Conservation (phyloP, 1,140 invertebrate species). For the Zelostemma sp. region DNA sequence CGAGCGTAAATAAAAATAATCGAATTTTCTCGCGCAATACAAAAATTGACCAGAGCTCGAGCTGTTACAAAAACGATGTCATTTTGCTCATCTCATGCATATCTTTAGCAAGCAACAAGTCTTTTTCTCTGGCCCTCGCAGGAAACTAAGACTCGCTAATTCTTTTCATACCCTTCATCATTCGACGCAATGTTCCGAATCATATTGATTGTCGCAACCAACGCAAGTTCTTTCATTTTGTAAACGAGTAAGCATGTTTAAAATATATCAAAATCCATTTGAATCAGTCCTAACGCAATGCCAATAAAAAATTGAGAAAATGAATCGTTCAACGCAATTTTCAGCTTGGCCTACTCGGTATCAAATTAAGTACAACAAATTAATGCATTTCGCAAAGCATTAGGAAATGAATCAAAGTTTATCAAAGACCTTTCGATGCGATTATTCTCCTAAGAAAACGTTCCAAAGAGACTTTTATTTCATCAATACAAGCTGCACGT, state of each 20-base stretch:
- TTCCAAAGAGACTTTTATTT: background rate
- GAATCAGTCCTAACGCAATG: background rate
- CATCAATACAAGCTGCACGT: too few species aligned
- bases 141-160: too few species aligned
- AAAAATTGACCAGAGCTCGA: background rate
- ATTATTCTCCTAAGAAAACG: background rate
- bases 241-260: background rate
- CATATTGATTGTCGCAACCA: slow-evolving; percentile 1
- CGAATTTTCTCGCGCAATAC: background rate
- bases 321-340: background rate
- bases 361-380: slow-evolving; percentile 1
- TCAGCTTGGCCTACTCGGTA: background rate
- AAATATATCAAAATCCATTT: background rate
- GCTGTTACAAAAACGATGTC: background rate
- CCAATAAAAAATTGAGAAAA: background rate
- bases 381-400: background rate
- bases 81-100: background rate
- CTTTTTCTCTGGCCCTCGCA: too few species aligned
- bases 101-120: background rate
- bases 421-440: background rate
- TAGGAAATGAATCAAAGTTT: background rate
- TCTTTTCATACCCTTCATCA: background rate
- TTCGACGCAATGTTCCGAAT: slow-evolving; percentile 3
- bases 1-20: background rate
- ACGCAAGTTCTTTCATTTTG: background rate